A percentile compares a stretch with the other conserved stretches of the same genome.
Conservation (phyloP, 2,113 vertebrate species). For the Casuarius casuarius region DNA sequence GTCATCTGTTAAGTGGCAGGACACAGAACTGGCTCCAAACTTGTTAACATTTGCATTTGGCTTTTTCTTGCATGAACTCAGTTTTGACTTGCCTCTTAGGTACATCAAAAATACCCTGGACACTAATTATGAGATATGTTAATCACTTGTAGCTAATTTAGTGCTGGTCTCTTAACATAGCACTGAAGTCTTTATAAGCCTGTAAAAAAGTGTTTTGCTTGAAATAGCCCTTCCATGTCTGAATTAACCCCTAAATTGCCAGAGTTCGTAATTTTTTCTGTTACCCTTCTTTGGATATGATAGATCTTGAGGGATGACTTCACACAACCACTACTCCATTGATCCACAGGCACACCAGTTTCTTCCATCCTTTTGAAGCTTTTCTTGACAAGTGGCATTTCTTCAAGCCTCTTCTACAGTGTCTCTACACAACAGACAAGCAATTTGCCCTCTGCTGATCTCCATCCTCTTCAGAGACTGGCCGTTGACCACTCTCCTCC, state of each 20-base stretch:
- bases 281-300: neutral
- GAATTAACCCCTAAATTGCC: neutral
- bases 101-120: neutral
- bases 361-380: neutral
- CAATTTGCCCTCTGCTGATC: neutral
- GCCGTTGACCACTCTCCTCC: neutral
- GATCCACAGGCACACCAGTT: neutral
- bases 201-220: accelerated
- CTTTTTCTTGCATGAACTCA: neutral
- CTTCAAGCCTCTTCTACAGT: neutral
- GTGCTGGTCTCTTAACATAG: neutral
- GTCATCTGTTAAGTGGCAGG: neutral
- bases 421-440: neutral
- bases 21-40: neutral
- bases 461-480: neutral
- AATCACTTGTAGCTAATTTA: neutral
- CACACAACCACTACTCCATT: neutral
- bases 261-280: neutral
- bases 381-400: neutral
- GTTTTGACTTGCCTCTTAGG: neutral
- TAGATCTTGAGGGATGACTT: neutral
- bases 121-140: neutral
- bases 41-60: neutral
- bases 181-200: neutral
- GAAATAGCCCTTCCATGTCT: neutral